A percentile compares a stretch with the other conserved stretches of the same genome.
Conservation (phyloP, 2,113 vertebrate species). For the Cricetomys ansorgei region DNA sequence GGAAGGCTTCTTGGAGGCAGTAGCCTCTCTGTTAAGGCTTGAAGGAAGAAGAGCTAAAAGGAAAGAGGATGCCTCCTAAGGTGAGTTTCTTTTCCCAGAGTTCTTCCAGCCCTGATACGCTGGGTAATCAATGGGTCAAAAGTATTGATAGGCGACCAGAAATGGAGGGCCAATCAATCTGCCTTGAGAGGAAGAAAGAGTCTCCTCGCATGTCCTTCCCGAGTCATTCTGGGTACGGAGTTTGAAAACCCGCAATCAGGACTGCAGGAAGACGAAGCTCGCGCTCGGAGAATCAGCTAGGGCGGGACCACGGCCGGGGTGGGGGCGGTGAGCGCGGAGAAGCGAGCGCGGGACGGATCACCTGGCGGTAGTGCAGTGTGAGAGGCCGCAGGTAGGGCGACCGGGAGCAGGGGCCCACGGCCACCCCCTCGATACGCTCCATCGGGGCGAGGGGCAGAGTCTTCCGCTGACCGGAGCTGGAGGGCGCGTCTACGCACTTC, state of each 20-base stretch:
- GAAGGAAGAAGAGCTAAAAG: neutral
- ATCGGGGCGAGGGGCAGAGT: slow-evolving; percentile 5
- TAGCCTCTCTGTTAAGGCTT: neutral
- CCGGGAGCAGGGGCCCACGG: slow-evolving; percentile 81
- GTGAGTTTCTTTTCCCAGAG: neutral
- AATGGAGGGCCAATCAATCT: neutral
- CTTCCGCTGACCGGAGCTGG: neutral
- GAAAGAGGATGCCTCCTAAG: neutral
- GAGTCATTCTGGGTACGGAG: fast-evolving
- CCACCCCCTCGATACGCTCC: slow-evolving; percentile 68
- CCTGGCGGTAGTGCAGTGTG: slow-evolving; percentile 91
- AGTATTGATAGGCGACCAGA: neutral
- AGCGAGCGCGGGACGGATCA: slow-evolving; percentile 77
- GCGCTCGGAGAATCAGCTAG: no score
- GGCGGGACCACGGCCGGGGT: fast-evolving
- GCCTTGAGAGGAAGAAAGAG: neutral
- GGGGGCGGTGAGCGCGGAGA: neutral
- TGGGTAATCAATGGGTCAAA: neutral
- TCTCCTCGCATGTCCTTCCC: neutral
- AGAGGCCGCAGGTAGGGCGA: slow-evolving; percentile 90
- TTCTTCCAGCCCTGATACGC: no score
- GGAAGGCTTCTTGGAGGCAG: neutral
- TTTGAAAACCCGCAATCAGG: fast-evolving
- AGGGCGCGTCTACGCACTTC: neutral
- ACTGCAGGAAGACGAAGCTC: no score